Percentiles rank a stretch among this genome's conserved stretches.
Evolutionary conservation across 92 coral and sea anemone genomes (phyloP).

Genomic region (Palythoa grandis): DNA sequence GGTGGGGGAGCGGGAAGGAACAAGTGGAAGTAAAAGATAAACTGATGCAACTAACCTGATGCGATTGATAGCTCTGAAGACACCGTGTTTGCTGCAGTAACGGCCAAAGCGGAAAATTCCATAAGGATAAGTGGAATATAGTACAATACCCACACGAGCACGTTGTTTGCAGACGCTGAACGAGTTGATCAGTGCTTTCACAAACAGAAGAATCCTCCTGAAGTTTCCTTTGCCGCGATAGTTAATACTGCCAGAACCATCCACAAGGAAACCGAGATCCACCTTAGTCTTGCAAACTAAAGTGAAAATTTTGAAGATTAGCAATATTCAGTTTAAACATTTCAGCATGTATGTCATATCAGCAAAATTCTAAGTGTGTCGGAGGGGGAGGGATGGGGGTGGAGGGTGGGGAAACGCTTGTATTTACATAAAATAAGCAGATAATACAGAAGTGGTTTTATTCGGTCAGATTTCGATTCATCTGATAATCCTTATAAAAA

Average conservation of each 20-base stretch:
- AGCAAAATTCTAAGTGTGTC: no score
- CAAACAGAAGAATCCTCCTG: slow-evolving; percentile 65
- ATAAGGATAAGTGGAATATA: slow-evolving; percentile 63
- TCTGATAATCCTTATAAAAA: no score
- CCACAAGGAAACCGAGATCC: slow-evolving; percentile 77
- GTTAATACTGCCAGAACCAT: slow-evolving; percentile 83
- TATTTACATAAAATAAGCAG: no score
- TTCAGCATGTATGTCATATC: not conserved
- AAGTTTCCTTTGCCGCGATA: slow-evolving; percentile 62
- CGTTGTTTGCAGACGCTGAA: slow-evolving; percentile 69
- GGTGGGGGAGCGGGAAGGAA: not conserved
- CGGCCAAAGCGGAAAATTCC: slow-evolving; percentile 70
- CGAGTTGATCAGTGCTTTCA: slow-evolving; percentile 77
- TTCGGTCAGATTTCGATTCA: no score
- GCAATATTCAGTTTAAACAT: not conserved
- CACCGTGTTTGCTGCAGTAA: slow-evolving; percentile 44
- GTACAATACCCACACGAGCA: slow-evolving; percentile 78
- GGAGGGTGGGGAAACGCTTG: no score
- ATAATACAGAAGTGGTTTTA: no score
- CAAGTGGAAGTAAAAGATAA: not conserved
- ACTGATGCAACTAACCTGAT: slow-evolving; percentile 42
- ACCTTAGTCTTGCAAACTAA: slow-evolving; percentile 71
- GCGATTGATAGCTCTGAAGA: slow-evolving; percentile 61
- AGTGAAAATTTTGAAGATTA: not conserved
- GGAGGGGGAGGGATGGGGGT: no score